phyloP scores from a whole-genome alignment of 2,113 vertebrate species.

The Brevimyrus niger region DNA sequence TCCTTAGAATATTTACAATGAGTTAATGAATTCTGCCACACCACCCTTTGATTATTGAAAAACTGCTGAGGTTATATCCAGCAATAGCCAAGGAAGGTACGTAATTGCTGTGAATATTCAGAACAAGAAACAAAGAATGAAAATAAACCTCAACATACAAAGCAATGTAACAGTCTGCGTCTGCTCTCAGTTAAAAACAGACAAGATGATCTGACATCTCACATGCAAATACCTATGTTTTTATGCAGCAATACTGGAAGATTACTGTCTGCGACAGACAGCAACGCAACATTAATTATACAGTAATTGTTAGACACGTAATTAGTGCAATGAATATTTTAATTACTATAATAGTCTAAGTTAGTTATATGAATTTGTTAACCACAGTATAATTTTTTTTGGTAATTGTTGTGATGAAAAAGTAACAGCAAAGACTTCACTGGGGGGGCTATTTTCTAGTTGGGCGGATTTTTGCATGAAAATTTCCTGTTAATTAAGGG shows the following conservation, averaged over 20 bases:
- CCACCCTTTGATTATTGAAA: background rate
- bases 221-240: background rate
- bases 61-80: background rate
- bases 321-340: background rate
- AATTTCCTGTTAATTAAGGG: slow-evolving; percentile 6
- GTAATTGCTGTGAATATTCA: background rate
- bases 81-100: background rate
- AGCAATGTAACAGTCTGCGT: background rate
- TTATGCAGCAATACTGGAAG: background rate
- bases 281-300: background rate
- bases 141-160: background rate
- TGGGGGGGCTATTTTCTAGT: background rate
- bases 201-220: background rate
- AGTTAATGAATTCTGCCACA: background rate
- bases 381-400: background rate
- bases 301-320: background rate
- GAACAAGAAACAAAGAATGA: background rate
- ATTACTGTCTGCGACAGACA: background rate
- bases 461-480: background rate
- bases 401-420: background rate
- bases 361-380: background rate
- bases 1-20: background rate
- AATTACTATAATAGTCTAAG: slow-evolving; percentile 7
- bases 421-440: background rate
- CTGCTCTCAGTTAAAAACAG: background rate